Evolutionary conservation across 2,113 vertebrate genomes (phyloP).

Genomic region (Ctenodactylus gundi): DNA sequence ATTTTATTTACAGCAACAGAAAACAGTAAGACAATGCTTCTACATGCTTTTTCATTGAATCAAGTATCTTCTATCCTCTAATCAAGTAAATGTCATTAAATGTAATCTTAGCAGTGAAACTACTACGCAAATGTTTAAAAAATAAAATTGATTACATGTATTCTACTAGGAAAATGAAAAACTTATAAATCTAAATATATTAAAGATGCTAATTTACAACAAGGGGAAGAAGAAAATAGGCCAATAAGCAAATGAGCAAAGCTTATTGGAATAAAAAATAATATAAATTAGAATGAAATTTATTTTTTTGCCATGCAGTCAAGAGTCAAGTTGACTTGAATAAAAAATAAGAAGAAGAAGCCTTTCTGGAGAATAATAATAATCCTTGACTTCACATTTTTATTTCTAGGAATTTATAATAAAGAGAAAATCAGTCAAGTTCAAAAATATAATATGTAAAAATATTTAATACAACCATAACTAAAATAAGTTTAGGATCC

Average conservation of each 20-base stretch:
- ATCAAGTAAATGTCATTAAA: not conserved
- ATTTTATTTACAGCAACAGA: not conserved
- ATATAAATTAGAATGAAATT: slow-evolving; percentile 34
- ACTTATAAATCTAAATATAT: slow-evolving; percentile 29
- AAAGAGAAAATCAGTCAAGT: not conserved
- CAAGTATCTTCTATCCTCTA: not conserved
- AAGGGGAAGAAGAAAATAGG: not conserved
- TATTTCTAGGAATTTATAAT: not conserved
- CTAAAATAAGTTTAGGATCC: not conserved
- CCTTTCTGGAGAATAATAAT: not conserved
- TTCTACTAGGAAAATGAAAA: not conserved
- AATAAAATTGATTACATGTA: not conserved
- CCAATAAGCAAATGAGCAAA: not conserved
- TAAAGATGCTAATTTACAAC: slow-evolving; percentile 7
- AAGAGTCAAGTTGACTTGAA: not conserved
- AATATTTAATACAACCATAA: not conserved
- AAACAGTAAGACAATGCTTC: not conserved
- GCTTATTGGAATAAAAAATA: not conserved
- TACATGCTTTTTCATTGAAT: not conserved
- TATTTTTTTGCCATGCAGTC: not conserved
- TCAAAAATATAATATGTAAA: not conserved
- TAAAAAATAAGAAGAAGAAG: not conserved
- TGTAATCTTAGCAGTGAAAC: not conserved
- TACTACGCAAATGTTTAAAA: not conserved
- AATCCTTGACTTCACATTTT: not conserved